Percentiles rank a stretch among this genome's conserved stretches.
These are phyloP conservation scores for Bothrops jararaca DNA, from an alignment of 2,113 vertebrate species.

Conservation along the genomic window DNA sequence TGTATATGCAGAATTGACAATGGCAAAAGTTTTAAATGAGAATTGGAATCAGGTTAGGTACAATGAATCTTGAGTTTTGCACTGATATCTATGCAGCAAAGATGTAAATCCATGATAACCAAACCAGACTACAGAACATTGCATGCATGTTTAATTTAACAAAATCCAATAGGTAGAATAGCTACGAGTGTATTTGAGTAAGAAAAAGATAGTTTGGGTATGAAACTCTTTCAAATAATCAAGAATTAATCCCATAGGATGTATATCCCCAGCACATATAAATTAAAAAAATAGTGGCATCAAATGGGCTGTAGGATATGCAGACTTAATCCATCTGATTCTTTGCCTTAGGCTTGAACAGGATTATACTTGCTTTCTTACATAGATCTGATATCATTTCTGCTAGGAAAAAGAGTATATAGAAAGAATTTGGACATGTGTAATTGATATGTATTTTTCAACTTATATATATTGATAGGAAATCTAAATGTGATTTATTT, in stretches of 20 bases:
- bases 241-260: neutral
- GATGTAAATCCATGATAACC: neutral
- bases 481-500: neutral
- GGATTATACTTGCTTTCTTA: neutral
- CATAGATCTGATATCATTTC: neutral
- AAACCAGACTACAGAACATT: neutral
- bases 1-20: neutral
- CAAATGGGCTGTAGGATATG: neutral
- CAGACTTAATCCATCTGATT: neutral
- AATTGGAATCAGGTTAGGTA: too few relatives aligned
- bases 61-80: neutral
- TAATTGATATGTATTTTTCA: neutral
- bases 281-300: neutral
- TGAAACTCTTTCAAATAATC: neutral
- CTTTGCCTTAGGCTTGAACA: neutral
- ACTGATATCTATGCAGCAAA: neutral
- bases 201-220: neutral
- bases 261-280: neutral
- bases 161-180: neutral
- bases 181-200: too few relatives aligned
- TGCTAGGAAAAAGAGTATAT: neutral
- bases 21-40: neutral
- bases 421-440: neutral
- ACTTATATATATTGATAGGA: neutral
- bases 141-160: neutral